Base-by-base conservation (phyloP, 2,888 invertebrate genomes). In the Polyommatus iphigenia region DNA sequence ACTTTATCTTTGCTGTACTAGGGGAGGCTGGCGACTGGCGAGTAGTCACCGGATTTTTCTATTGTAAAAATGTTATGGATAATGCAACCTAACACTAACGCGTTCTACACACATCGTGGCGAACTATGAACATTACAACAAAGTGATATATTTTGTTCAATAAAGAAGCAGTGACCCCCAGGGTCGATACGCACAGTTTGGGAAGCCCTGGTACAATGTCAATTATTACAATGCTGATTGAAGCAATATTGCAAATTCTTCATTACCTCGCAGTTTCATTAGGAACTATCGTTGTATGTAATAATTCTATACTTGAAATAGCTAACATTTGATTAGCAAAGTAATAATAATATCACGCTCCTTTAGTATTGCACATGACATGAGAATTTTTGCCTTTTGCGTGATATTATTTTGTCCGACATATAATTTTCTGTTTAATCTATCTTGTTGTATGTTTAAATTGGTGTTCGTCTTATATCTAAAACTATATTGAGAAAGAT, bases 401-500 rank as follows among this genome's bases (percentile, higher is more conserved):
- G 67, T 67, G 67, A 18, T 67, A 29, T 29, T 29, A 62, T 67
- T 13, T 29, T 13, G 20, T 18, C 15, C 67, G 62, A 10, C 15
- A 18, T 29, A 67, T 15, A 29, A 24, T 62, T 62, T 20, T 62
- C 24, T 24, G 62, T 13, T 62, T 24, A 29, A 13, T 29, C 67
- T 29, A 15, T 67, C 29, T 67, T 67, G 67, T 15, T 67, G 67
- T 32, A 29, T 67, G 20, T 59, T 57, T 13, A 24, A 67, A 67
- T 67, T 67, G 67, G 29, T 67, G 67, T 67, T 67, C 20, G 3
- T 13, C 67, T 67, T 67, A 67, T 29, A 67, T 67, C 67, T 67
- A 67, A 67, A 67, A 29, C 67, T 67, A 67, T 67, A 67, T 32
- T 67, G 67, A 67, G 29, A 67, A 67, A 29, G 29, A 67, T 67